phyloP scores from a whole-genome alignment of 2,888 invertebrate species.

The Nudaria mundana region DNA sequence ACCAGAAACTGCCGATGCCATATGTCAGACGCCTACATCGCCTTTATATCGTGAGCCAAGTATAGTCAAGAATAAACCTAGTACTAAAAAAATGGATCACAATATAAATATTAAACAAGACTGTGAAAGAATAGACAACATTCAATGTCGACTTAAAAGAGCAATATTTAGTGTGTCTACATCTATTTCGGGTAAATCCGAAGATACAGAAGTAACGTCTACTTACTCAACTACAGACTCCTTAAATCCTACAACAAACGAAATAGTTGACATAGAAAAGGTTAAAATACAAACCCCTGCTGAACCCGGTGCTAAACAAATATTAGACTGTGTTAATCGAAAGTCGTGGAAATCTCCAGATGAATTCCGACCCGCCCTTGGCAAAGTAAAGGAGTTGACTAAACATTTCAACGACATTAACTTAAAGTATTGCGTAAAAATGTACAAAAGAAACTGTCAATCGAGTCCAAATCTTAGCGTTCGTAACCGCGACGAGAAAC shows the following conservation, averaged over 20 bases:
- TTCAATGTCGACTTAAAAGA: conserved; percentile 59
- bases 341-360: conserved; percentile 87
- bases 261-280: conserved; percentile 26
- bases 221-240: conserved; percentile 64
- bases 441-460: conserved; percentile 67
- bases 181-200: conserved; percentile 60
- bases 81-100: conserved; percentile 47
- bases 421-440: conserved; percentile 64
- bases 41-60: conserved; percentile 41
- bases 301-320: conserved; percentile 55
- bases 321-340: conserved; percentile 60
- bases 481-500: conserved; percentile 47
- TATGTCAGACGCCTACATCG: conserved; percentile 62
- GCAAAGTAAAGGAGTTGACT: conserved; percentile 86
- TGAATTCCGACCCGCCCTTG: conserved; percentile 84
- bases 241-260: conserved; percentile 44
- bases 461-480: conserved; percentile 71
- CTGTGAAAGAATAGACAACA: conserved; percentile 47
- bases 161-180: conserved; percentile 59
- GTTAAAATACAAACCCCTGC: conserved; percentile 36
- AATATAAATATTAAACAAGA: conserved; percentile 54
- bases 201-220: conserved; percentile 61
- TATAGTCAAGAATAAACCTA: conserved; percentile 24
- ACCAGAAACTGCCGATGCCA: conserved; percentile 61
- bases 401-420: conserved; percentile 84